A percentile compares a stretch with the other conserved stretches of the same genome.
Evolutionary conservation across 2,113 vertebrate species (phyloP).

Genomic region (Archocentrus centrarchus): DNA sequence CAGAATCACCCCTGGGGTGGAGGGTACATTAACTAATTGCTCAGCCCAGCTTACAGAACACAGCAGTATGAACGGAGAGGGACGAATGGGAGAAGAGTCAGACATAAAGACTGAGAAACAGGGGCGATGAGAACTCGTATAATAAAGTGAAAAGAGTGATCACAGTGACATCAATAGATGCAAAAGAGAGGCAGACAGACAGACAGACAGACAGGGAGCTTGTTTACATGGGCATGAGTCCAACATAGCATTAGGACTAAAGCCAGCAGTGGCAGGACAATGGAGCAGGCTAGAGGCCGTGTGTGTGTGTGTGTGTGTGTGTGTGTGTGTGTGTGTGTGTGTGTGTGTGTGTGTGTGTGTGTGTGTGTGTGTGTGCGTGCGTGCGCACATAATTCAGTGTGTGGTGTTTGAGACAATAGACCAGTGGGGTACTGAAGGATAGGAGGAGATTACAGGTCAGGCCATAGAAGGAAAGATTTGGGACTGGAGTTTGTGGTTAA

Average conservation of each 20-base stretch:
- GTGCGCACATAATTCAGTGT: constrained; percentile 37
- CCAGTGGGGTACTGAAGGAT: constrained; percentile 51
- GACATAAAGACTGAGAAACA: constrained; percentile 20
- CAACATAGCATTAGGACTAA: constrained; percentile 57
- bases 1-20: constrained; percentile 64
- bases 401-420: constrained; percentile 60
- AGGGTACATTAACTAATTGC: constrained; percentile 78
- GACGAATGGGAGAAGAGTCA: constrained; percentile 31
- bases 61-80: constrained; percentile 40
- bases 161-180: constrained; percentile 36
- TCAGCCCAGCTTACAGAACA: constrained; percentile 59
- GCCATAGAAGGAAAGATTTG: constrained; percentile 33
- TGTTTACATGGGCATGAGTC: constrained; percentile 63
- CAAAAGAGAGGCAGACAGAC: constrained; percentile 11
- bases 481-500: neutral
- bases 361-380: constrained; percentile 22
- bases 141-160: constrained; percentile 52
- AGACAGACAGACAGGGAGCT: constrained; percentile 35
- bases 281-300: constrained; percentile 46
- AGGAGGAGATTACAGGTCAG: constrained; percentile 59
- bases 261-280: constrained; percentile 64
- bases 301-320: constrained; percentile 34
- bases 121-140: constrained; percentile 6
- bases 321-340: constrained; percentile 6
- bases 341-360: constrained; percentile 10